phyloP scores from a whole-genome alignment of 1,140 invertebrate genomes.

The Temnothorax nylanderi region DNA sequence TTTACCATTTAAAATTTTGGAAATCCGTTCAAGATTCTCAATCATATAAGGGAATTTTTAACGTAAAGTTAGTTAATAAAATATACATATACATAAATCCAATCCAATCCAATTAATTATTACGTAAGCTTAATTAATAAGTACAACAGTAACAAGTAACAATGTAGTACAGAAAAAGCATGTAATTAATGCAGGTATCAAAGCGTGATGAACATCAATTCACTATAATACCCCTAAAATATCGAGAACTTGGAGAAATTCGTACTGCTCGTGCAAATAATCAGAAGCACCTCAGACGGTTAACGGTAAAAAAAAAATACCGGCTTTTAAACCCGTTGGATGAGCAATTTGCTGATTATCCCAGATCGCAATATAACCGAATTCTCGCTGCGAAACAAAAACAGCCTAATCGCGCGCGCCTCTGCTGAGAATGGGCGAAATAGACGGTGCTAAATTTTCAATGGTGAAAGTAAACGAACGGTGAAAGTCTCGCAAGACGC shows the following conservation, averaged over 20 bases:
- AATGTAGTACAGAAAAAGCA: neutral
- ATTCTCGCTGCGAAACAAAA: neutral
- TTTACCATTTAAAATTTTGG: neutral
- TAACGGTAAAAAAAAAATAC: neutral
- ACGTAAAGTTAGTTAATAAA: neutral
- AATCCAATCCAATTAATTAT: neutral
- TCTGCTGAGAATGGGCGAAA: constrained; percentile 33
- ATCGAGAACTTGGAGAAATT: neutral
- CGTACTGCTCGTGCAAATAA: neutral
- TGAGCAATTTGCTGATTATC: neutral
- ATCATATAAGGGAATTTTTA: neutral
- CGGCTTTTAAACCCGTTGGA: neutral
- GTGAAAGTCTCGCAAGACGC: constrained; percentile 73
- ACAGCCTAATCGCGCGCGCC: constrained; percentile 1
- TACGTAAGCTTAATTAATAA: neutral
- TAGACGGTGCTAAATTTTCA: constrained; percentile 66
- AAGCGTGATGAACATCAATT: neutral
- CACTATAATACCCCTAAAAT: neutral
- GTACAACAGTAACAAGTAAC: neutral
- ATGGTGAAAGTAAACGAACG: constrained; percentile 74
- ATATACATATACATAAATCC: neutral
- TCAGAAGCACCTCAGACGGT: neutral
- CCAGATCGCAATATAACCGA: neutral
- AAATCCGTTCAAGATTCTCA: neutral
- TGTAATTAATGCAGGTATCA: neutral